phyloP scores from a whole-genome alignment of 2,888 invertebrate species.

The Andrena praecox region DNA sequence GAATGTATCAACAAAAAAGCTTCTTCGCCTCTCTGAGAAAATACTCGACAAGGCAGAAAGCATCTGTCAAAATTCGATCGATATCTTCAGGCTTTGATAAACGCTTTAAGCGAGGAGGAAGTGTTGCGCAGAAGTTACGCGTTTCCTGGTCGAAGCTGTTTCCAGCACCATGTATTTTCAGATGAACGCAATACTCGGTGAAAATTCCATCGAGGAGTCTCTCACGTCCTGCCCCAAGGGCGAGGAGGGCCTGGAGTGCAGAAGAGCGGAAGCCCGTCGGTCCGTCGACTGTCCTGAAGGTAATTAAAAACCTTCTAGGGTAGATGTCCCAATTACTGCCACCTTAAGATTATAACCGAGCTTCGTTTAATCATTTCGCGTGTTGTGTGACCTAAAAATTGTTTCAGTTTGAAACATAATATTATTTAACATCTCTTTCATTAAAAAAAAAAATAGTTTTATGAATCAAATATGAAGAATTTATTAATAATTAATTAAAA shows the following conservation, averaged over 20 bases:
- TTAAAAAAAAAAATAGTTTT: no score
- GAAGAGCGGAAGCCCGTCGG: conserved; percentile 83
- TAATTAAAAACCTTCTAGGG: no score
- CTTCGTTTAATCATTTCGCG: no score
- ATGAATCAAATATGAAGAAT: no score
- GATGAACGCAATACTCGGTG: conserved; percentile 81
- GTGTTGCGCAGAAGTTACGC: background rate
- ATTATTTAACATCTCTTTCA: no score
- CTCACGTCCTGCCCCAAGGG: conserved; percentile 82
- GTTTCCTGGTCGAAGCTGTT: background rate
- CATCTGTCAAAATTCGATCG: no score
- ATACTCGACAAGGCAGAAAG: background rate
- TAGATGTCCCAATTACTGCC: no score
- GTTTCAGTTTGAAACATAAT: no score
- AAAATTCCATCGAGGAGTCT: conserved; percentile 78
- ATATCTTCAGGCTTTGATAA: no score
- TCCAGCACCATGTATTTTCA: conserved; percentile 55
- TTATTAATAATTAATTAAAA: no score
- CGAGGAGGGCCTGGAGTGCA: conserved; percentile 83
- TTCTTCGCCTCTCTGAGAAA: background rate
- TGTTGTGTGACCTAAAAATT: no score
- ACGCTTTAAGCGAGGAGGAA: background rate
- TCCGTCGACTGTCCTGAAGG: conserved; percentile 84
- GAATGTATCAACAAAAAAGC: background rate
- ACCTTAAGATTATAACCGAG: no score